Evolutionary conservation across 2,888 invertebrate genomes (phyloP).

Genomic region (Ethmia dodecea): DNA sequence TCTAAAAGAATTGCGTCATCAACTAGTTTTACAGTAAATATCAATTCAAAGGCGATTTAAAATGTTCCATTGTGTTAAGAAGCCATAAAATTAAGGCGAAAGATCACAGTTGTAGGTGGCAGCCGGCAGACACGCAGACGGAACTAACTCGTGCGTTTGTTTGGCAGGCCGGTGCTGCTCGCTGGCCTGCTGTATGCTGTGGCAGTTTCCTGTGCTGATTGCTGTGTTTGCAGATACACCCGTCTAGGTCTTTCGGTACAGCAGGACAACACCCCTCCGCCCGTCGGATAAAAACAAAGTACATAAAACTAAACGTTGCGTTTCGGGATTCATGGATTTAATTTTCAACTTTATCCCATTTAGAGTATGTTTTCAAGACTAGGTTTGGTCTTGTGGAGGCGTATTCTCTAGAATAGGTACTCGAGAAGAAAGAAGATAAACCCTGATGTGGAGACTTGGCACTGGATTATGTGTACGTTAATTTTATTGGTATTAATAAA

Average conservation of each 20-base stretch:
- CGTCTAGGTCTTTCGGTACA: conserved; percentile 58
- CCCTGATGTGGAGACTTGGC: conserved; percentile 31
- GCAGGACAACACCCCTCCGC: conserved; percentile 42
- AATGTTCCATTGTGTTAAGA: no score
- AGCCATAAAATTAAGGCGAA: no score
- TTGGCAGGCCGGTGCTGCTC: conserved; percentile 76
- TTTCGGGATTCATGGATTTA: neutral
- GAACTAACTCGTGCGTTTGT: conserved; percentile 67
- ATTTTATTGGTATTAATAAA: conserved; percentile 43
- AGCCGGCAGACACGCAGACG: conserved; percentile 36
- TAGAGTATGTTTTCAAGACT: neutral
- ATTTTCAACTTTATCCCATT: neutral
- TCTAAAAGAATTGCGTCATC: no score
- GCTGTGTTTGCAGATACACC: conserved; percentile 69
- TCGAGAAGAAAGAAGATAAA: conserved; percentile 32
- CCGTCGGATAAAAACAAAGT: conserved; percentile 29
- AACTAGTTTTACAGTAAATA: no score
- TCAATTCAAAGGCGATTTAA: no score
- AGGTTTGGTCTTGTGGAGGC: neutral
- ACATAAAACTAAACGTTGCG: no score
- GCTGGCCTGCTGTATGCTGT: conserved; percentile 73
- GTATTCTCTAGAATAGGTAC: conserved; percentile 1
- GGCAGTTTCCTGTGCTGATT: conserved; percentile 73
- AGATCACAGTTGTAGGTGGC: conserved; percentile 22
- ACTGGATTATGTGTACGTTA: conserved; percentile 39